These are phyloP conservation scores for Macrobrachium nipponense DNA, from an alignment of 1,140 invertebrate species.

Conservation along the genomic window DNA sequence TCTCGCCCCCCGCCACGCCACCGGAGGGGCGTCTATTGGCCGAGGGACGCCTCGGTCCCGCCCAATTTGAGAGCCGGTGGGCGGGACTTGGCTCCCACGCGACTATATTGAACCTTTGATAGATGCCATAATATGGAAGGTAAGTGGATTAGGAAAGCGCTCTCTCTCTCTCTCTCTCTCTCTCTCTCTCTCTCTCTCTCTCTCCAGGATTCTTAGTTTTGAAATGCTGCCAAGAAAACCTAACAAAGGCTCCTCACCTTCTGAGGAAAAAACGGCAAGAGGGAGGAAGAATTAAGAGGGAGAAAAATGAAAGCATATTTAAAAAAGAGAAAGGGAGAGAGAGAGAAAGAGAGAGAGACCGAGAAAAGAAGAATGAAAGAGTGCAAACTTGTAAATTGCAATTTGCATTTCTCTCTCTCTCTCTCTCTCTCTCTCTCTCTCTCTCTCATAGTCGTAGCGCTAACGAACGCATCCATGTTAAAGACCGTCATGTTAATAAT, in stretches of 20 bases:
- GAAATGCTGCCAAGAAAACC: no score
- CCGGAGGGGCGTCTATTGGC: constrained; percentile 29
- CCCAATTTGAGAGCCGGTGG: constrained; percentile 21
- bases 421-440: constrained; percentile 32
- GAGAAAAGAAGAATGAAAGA: constrained; percentile 5
- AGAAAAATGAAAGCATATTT: no score
- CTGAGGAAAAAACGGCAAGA: no score
- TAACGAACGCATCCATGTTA: no score
- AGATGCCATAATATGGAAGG: constrained; percentile 54
- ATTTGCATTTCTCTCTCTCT: no score
- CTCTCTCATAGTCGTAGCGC: neutral
- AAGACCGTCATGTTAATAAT: neutral
- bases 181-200: no score
- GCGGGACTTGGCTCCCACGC: constrained; percentile 52
- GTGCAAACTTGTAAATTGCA: constrained; percentile 40
- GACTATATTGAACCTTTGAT: constrained; percentile 52
- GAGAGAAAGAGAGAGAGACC: constrained; percentile 43
- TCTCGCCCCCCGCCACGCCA: neutral
- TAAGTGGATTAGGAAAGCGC: constrained; percentile 58
- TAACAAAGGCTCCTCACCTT: constrained; percentile 52
- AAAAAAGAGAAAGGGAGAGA: no score
- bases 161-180: no score
- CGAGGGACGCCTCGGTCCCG: constrained; percentile 10
- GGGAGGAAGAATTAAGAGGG: no score
- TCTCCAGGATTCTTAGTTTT: no score